phyloP scores from a whole-genome alignment of 2,888 invertebrate species.

The Eucera pruinosa region DNA sequence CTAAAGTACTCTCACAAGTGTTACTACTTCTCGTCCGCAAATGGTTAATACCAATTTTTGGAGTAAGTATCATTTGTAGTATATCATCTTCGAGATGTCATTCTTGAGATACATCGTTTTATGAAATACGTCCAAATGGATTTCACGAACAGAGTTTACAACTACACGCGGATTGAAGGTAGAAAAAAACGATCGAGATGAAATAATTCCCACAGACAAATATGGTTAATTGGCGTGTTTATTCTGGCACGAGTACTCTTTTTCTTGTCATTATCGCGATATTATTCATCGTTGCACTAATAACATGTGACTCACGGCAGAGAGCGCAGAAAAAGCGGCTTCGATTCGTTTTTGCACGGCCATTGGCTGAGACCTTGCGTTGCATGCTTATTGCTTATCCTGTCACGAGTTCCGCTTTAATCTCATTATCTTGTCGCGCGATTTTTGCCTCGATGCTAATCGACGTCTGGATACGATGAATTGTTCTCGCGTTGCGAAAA shows the following conservation, averaged over 20 bases:
- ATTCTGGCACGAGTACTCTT: not conserved
- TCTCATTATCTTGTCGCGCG: conserved; percentile 29
- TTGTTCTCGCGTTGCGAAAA: conserved; percentile 15
- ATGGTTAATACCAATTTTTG: too few species aligned
- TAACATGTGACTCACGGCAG: conserved; percentile 48
- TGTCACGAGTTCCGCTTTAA: conserved; percentile 42
- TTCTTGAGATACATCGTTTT: too few species aligned
- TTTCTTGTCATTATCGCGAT: conserved; percentile 32
- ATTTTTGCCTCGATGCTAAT: conserved; percentile 33
- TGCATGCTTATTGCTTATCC: conserved; percentile 27
- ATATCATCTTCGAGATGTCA: too few species aligned
- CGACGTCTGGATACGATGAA: conserved; percentile 5
- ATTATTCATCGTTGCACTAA: conserved; percentile 46
- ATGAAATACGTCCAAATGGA: too few species aligned
- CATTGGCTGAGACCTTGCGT: conserved; percentile 37
- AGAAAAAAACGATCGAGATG: too few species aligned
- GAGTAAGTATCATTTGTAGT: too few species aligned
- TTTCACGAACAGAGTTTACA: too few species aligned
- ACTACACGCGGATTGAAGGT: too few species aligned
- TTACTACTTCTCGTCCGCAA: too few species aligned
- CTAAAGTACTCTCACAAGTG: too few species aligned
- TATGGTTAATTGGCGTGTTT: conserved; percentile 22
- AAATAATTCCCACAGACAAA: not conserved
- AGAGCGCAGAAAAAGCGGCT: conserved; percentile 33
- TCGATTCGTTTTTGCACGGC: conserved; percentile 19